Conservation (phyloP, 2,797 vertebrate genomes). For the Sardinella longiceps region DNA sequence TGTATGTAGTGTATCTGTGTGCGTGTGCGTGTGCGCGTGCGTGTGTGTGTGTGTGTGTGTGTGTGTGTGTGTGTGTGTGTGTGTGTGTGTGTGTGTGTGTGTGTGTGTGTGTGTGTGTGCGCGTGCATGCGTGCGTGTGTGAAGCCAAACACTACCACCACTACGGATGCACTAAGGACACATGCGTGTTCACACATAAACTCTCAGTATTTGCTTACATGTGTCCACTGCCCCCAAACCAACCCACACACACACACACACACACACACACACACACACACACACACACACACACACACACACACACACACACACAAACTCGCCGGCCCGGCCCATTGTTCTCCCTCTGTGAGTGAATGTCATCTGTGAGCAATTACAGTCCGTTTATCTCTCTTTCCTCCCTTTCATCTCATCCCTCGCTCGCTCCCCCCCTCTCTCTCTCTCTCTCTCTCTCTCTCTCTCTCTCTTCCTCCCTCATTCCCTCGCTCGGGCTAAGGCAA, state of each 20-base stretch:
- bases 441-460: constrained; percentile 67
- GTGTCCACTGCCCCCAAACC: no score
- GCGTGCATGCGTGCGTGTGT: neutral
- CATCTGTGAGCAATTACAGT: constrained; percentile 73
- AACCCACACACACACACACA: no score
- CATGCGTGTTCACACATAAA: neutral
- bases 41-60: neutral
- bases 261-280: constrained; percentile 20
- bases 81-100: neutral
- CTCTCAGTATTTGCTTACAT: no score
- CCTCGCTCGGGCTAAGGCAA: constrained; percentile 21
- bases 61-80: neutral
- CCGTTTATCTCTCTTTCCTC: constrained; percentile 70
- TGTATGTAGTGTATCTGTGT: neutral
- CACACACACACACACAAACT: constrained; percentile 19
- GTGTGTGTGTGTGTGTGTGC: neutral
- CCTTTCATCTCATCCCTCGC: constrained; percentile 68
- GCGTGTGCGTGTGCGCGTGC: neutral
- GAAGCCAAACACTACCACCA: no score
- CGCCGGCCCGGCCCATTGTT: constrained; percentile 33
- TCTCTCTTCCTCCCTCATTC: constrained; percentile 62
- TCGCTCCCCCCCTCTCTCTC: neutral
- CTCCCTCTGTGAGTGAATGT: constrained; percentile 44
- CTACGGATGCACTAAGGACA: no score
- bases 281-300: no score